A percentile compares a stretch with the other conserved stretches of the same genome.
phyloP scores from a whole-genome alignment of 2,888 invertebrate genomes.

The Calliopum simillimum region DNA sequence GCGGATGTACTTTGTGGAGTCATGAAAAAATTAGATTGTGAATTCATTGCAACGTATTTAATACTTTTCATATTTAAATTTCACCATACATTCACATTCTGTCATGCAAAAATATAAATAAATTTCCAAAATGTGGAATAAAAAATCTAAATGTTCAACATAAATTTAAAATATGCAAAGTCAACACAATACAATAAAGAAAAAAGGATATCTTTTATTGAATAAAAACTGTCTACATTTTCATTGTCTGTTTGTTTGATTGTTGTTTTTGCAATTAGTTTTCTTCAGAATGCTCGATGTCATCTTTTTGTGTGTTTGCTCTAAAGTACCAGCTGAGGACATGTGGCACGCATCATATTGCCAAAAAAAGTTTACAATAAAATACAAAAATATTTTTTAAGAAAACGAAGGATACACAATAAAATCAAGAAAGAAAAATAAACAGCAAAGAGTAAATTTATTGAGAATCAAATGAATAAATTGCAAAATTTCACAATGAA shows the following conservation, averaged over 20 bases:
- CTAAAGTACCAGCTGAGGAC: constrained; percentile 36
- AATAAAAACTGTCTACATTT: background rate
- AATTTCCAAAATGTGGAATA: too few species aligned
- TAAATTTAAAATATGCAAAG: background rate
- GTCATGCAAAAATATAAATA: too few species aligned
- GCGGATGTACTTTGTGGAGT: too few species aligned
- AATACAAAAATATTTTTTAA: background rate
- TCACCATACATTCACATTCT: too few species aligned
- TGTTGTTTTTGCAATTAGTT: constrained; percentile 37
- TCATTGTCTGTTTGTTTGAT: constrained; percentile 4
- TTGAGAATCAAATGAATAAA: constrained; percentile 24
- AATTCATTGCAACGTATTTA: too few species aligned
- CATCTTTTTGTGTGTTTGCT: background rate
- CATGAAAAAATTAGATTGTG: too few species aligned
- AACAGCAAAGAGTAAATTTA: constrained; percentile 14
- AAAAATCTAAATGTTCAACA: too few species aligned
- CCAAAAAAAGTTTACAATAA: constrained; percentile 23
- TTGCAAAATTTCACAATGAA: constrained; percentile 21
- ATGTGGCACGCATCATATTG: constrained; percentile 40
- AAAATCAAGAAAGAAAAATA: background rate
- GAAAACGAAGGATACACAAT: background rate
- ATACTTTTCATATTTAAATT: too few species aligned
- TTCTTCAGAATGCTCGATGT: background rate
- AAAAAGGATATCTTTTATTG: background rate
- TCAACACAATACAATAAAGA: background rate